phyloP scores from a whole-genome alignment of 2,113 vertebrate genomes.

The Loxodonta africana region DNA sequence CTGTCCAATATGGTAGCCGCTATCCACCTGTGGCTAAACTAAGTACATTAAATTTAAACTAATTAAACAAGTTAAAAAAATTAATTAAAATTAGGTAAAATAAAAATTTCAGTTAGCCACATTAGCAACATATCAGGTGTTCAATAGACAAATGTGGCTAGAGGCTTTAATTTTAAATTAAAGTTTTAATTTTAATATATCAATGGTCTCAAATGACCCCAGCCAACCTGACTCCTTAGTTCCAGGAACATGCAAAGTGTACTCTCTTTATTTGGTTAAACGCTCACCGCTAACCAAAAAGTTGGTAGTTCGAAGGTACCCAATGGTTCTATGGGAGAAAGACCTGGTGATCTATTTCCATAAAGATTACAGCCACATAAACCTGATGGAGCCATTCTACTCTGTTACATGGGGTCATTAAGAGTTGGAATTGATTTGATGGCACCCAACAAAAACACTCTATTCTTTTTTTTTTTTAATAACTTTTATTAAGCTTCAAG shows the following conservation, averaged over 20 bases:
- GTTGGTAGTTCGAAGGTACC: not conserved
- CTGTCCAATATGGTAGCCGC: not conserved
- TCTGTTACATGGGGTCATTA: too few relatives aligned
- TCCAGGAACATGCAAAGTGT: not conserved
- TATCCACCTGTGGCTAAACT: not conserved
- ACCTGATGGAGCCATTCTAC: too few relatives aligned
- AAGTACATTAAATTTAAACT: not conserved
- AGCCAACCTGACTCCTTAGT: not conserved
- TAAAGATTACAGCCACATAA: not conserved
- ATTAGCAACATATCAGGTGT: not conserved
- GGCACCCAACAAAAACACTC: too few relatives aligned
- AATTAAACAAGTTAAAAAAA: not conserved
- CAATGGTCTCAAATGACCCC: not conserved
- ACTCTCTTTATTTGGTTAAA: not conserved
- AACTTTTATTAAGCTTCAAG: too few relatives aligned
- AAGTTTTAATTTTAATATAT: not conserved
- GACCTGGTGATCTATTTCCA: not conserved
- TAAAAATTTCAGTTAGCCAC: not conserved
- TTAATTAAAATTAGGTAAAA: constrained; percentile 32
- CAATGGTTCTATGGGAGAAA: not conserved
- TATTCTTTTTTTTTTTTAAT: too few relatives aligned
- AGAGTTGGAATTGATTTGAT: too few relatives aligned
- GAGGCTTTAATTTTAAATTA: not conserved
- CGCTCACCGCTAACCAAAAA: not conserved
- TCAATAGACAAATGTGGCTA: not conserved